phyloP scores from a whole-genome alignment of 1,140 invertebrate genomes.

The Anadara kagoshimensis region DNA sequence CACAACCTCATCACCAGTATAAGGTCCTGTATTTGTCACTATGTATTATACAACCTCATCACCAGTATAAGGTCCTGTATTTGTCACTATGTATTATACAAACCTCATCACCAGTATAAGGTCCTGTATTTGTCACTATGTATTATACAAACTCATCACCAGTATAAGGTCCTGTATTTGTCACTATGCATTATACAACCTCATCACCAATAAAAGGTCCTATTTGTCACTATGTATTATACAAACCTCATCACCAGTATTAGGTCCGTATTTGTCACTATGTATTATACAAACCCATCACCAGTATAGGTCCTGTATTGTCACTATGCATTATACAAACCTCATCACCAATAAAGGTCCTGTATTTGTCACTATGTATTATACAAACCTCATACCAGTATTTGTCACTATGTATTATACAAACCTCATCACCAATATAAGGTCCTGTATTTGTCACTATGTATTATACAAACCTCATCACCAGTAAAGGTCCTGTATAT shows the following conservation, averaged over 20 bases:
- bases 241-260: slow-evolving; percentile 59
- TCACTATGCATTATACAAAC: too few relatives aligned
- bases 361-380: too few relatives aligned
- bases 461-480: too few relatives aligned
- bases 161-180: slow-evolving; percentile 51
- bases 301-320: too few relatives aligned
- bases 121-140: slow-evolving; percentile 54
- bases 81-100: slow-evolving; percentile 33
- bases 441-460: too few relatives aligned
- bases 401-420: too few relatives aligned
- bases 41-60: slow-evolving; percentile 57
- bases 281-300: too few relatives aligned
- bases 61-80: slow-evolving; percentile 51
- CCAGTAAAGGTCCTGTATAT: too few relatives aligned
- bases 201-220: slow-evolving; percentile 58
- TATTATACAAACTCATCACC: slow-evolving; percentile 57
- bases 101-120: slow-evolving; percentile 59
- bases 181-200: slow-evolving; percentile 44
- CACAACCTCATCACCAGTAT: slow-evolving; percentile 61
- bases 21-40: slow-evolving; percentile 50
- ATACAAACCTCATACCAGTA: too few relatives aligned
- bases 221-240: slow-evolving; percentile 44
- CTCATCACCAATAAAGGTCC: too few relatives aligned
- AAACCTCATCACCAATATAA: too few relatives aligned
- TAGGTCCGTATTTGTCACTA: slow-evolving; percentile 52